Percentiles rank a stretch among this genome's conserved stretches.
Evolutionary conservation across 2,888 invertebrate species (phyloP).

Genomic region (Tillus elongatus): DNA sequence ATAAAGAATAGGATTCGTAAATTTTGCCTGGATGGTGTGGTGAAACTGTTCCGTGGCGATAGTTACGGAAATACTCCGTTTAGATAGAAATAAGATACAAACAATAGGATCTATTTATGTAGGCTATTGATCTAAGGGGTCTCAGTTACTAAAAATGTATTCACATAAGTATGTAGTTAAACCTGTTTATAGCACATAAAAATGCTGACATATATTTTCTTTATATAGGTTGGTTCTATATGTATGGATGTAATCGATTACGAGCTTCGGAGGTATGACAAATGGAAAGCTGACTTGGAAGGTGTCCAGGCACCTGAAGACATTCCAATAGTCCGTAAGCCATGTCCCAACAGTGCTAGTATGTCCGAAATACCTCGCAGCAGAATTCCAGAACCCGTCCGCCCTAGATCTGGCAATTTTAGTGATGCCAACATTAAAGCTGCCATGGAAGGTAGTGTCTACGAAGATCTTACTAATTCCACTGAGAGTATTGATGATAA

Average conservation of each 20-base stretch:
- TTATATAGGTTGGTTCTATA: conserved; percentile 89
- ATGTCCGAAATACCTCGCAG: conserved; percentile 58
- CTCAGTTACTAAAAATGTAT: too few relatives aligned
- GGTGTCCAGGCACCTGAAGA: conserved; percentile 43
- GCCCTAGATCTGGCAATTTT: conserved; percentile 67
- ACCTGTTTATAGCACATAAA: too few relatives aligned
- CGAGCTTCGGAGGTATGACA: conserved; percentile 86
- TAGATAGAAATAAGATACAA: too few relatives aligned
- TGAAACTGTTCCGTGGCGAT: too few relatives aligned
- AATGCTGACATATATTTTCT: too few relatives aligned
- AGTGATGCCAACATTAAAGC: conserved; percentile 48
- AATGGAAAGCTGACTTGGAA: conserved; percentile 75
- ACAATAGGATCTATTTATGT: too few relatives aligned
- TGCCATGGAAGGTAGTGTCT: conserved; percentile 58
- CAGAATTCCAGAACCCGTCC: conserved; percentile 63
- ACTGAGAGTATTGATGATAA: conserved; percentile 40
- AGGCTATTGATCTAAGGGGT: too few relatives aligned
- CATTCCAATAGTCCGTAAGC: conserved; percentile 35
- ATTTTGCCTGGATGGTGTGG: too few relatives aligned
- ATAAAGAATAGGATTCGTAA: too few relatives aligned
- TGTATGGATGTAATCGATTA: conserved; percentile 95
- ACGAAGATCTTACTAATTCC: conserved; percentile 46
- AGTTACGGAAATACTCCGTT: too few relatives aligned
- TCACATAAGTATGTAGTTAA: too few relatives aligned
- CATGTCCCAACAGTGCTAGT: conserved; percentile 38